phyloP scores from a whole-genome alignment of 2,113 vertebrate genomes.

The Arizona elegans region DNA sequence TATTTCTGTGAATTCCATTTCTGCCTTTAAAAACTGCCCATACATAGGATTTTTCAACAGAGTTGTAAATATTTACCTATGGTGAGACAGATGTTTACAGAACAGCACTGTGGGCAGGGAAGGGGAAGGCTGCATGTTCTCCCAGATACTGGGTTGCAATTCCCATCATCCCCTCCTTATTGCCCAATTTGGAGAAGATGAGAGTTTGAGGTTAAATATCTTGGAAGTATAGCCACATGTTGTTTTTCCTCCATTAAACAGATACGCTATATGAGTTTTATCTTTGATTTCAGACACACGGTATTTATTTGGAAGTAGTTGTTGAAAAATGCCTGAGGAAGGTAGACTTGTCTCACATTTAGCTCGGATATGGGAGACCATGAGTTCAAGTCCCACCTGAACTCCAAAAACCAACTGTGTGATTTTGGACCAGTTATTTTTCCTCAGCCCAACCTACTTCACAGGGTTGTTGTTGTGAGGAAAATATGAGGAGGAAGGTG shows the following conservation, averaged over 20 bases:
- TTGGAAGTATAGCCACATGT: neutral
- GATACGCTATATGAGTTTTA: neutral
- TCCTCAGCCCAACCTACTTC: neutral
- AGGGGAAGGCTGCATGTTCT: neutral
- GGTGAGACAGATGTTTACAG: neutral
- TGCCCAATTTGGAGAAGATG: neutral
- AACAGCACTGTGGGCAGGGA: neutral
- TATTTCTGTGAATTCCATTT: neutral
- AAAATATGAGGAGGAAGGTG: neutral
- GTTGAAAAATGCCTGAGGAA: neutral
- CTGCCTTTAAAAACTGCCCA: neutral
- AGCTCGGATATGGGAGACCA: neutral
- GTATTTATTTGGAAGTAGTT: neutral
- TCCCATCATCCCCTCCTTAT: neutral
- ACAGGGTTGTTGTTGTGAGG: neutral
- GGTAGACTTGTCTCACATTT: neutral
- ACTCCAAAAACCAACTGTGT: no score
- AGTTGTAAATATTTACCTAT: neutral
- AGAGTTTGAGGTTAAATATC: neutral
- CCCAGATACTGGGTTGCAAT: neutral
- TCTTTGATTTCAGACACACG: neutral
- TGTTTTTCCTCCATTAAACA: neutral
- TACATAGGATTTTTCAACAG: neutral
- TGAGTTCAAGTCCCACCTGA: no score
- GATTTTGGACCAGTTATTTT: no score